Percentiles rank a stretch among this genome's conserved stretches.
Conservation (phyloP, 2,797 vertebrate genomes). For the Chaetophractus vellerosus region DNA sequence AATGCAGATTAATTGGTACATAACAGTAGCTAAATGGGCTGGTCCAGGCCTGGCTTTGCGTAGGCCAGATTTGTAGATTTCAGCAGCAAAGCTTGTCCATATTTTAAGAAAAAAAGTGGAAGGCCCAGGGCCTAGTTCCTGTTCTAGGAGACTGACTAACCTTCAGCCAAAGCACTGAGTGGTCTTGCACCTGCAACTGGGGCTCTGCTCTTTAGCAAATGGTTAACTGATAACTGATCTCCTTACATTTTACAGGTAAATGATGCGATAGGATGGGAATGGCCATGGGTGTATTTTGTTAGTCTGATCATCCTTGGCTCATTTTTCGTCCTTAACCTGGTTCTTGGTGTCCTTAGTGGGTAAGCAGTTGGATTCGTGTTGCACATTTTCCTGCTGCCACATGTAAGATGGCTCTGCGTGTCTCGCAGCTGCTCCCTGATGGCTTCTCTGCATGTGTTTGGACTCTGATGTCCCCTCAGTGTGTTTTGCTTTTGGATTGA, state of each 20-base stretch:
- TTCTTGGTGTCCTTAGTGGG: slow-evolving; percentile 99
- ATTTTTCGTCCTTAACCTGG: slow-evolving; percentile 99
- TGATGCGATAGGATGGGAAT: slow-evolving; percentile 97
- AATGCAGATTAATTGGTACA: slow-evolving; percentile 66
- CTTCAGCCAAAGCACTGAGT: slow-evolving; percentile 82
- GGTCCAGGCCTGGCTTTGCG: neutral
- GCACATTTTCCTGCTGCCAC: slow-evolving; percentile 85
- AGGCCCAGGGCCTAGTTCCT: neutral
- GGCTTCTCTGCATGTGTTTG: slow-evolving; percentile 91
- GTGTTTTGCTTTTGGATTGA: slow-evolving; percentile 89
- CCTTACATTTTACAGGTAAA: slow-evolving; percentile 96
- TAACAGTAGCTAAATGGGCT: slow-evolving; percentile 59
- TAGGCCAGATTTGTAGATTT: slow-evolving; percentile 6
- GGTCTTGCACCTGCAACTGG: slow-evolving; percentile 89
- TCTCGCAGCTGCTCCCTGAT: slow-evolving; percentile 85
- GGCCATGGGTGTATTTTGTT: slow-evolving; percentile 99
- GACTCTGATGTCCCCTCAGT: slow-evolving; percentile 84
- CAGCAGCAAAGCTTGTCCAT: neutral
- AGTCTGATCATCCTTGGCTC: slow-evolving; percentile 99
- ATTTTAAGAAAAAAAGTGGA: neutral
- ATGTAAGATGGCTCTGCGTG: slow-evolving; percentile 88
- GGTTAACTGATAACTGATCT: slow-evolving; percentile 90
- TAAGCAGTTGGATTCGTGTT: slow-evolving; percentile 94
- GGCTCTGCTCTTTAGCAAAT: slow-evolving; percentile 91
- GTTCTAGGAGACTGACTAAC: neutral